Conservation (phyloP, 2,113 vertebrate species). For the Melanostigma gelatinosum region DNA sequence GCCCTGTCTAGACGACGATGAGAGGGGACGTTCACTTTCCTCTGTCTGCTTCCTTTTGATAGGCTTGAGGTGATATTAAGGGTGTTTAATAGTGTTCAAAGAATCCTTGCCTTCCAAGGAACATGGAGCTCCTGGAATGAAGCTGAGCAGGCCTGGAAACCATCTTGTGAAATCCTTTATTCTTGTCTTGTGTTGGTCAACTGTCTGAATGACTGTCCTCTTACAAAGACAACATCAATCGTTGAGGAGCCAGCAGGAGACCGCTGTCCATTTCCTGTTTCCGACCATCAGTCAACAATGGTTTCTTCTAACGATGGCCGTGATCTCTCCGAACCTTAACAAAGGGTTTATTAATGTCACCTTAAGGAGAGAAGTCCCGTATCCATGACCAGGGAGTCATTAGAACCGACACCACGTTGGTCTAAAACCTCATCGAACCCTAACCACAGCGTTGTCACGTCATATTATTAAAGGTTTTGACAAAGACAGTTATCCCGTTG, state of each 20-base stretch:
- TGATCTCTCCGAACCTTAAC: no score
- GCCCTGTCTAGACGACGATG: no score
- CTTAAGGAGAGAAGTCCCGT: no score
- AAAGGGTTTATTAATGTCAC: no score
- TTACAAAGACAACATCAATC: neutral
- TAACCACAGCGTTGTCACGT: no score
- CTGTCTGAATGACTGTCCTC: neutral
- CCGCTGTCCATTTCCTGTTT: neutral
- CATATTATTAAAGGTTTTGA: no score
- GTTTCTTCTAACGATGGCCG: neutral
- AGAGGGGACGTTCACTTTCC: neutral
- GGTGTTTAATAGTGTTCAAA: neutral
- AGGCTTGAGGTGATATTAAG: neutral
- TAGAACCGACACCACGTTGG: neutral
- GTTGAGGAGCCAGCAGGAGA: neutral
- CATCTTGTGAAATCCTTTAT: neutral
- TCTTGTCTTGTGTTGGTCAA: neutral
- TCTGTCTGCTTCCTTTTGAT: neutral
- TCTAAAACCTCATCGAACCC: neutral
- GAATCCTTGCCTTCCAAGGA: neutral
- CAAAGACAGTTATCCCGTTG: no score
- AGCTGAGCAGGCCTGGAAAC: neutral
- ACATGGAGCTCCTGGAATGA: neutral
- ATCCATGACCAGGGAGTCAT: no score
- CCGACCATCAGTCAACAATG: neutral